Evolutionary conservation across 1,140 invertebrate species (phyloP), one percentile per base, ranked within the genome.

Genomic region (Whitmania pigra): DNA sequence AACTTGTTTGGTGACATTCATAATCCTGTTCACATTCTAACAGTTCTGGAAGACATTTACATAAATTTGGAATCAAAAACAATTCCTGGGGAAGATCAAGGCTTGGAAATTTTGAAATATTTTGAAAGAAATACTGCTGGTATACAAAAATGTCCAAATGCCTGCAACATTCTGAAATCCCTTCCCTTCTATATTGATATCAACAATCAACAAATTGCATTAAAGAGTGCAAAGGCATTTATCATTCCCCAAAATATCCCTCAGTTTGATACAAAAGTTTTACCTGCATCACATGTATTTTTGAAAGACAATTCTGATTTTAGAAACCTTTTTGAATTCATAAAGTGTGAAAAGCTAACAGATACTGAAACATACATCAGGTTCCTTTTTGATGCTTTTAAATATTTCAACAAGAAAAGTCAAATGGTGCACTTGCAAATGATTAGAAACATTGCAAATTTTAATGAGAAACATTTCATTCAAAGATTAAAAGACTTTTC

Each of bases 181-280:
- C 29, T 63, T 63, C 57, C 22, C 57, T 63, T 63, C 57, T 63
- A 22, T 7, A 63, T 63, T 63, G 22, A 63, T 63, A 31, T 11
- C 11, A n/a, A 63, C 57, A n/a, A n/a, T n/a, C 57, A 22, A 18
- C 29, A 63, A 22, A 63, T 13, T 63, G 22, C 57, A 63, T 25
- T 63, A 15, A 13, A 17, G 5, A 20, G 22, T 63, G 2, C 57
- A 63, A 13, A 63, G 29, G 15, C 18, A 5, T 22, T 63, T 31
- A 63, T 31, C 57, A n/a, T 63, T 63, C 4, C 57, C 11, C 29
- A 22, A 63, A 31, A 20, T 63, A 63, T 63, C 18, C 57, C 57
- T 31, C 57, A 63, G 57, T 63, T 63, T 63, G 29, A 63, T 63
- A 25, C 22, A 63, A 4, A 63, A 63, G 3, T 13, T 63, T 63